A percentile compares a stretch with the other conserved stretches of the same genome.
phyloP scores from a whole-genome alignment of 2,113 vertebrate genomes.

The Rhynchomys soricoides region DNA sequence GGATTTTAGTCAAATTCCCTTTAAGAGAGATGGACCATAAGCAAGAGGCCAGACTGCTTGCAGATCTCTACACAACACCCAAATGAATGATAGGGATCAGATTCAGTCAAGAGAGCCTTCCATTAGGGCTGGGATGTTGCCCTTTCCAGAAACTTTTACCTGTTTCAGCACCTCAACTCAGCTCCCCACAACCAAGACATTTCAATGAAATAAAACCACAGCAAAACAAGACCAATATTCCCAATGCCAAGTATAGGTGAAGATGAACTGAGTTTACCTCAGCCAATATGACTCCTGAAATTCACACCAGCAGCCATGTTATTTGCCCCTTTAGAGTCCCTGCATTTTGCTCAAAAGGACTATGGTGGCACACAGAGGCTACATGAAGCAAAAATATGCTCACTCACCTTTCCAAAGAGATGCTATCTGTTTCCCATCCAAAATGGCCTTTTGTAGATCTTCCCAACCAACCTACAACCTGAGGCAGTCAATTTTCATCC shows the following conservation, averaged over 20 bases:
- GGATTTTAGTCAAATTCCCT: not conserved
- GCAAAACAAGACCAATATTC: not conserved
- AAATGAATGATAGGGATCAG: not conserved
- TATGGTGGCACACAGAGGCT: not conserved
- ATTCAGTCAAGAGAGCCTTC: not conserved
- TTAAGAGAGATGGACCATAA: not conserved
- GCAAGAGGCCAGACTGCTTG: not conserved
- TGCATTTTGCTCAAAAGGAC: not conserved
- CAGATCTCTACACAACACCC: not conserved
- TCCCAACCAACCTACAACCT: not conserved
- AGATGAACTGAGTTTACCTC: not conserved
- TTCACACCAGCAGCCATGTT: not conserved
- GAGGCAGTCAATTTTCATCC: not conserved
- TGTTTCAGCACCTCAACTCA: not conserved
- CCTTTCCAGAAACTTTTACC: not conserved
- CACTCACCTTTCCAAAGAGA: not conserved
- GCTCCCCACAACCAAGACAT: not conserved
- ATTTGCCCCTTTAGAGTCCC: not conserved
- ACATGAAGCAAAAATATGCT: not conserved
- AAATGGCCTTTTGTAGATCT: not conserved
- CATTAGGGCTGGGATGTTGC: not conserved
- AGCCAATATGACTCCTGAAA: not conserved
- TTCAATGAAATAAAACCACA: not conserved
- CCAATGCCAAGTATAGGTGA: not conserved
- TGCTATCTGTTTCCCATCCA: not conserved